Conservation (phyloP, 64 coral and sea anemone species). For the Trachythela sp. region DNA sequence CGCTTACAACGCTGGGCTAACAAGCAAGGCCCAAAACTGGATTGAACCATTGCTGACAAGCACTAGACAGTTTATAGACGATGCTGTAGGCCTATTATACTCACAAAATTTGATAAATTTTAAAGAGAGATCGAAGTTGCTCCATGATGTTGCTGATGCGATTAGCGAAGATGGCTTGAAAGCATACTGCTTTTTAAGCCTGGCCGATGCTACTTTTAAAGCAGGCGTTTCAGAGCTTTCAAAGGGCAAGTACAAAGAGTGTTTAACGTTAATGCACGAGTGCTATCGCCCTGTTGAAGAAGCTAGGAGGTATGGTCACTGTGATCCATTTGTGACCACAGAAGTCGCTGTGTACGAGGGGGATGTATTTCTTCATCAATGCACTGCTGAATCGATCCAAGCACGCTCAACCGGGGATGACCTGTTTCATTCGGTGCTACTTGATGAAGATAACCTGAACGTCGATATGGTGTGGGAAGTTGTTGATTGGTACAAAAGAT, state of each 20-base stretch:
- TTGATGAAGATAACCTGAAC: slow-evolving; percentile 9
- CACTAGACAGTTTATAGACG: background rate
- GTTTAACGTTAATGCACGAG: background rate
- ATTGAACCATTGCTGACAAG: background rate
- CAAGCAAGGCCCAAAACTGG: background rate
- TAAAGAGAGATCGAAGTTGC: background rate
- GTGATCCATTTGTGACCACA: background rate
- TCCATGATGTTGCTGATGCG: background rate
- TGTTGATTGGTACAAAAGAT: background rate
- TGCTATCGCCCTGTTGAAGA: background rate
- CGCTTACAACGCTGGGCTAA: background rate
- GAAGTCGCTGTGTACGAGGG: background rate
- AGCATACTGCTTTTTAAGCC: background rate
- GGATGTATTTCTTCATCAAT: background rate
- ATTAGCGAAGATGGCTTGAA: background rate
- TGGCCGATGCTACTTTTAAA: background rate
- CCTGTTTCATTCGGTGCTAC: background rate
- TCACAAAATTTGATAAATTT: background rate
- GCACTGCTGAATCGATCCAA: background rate
- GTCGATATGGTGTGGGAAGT: slow-evolving; percentile 18
- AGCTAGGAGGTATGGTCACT: background rate
- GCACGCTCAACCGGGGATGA: background rate
- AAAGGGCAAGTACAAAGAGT: background rate
- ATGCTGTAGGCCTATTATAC: background rate
- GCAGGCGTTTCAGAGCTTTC: background rate